phyloP scores from a whole-genome alignment of 2,113 vertebrate genomes.

The Notothenia coriiceps region DNA sequence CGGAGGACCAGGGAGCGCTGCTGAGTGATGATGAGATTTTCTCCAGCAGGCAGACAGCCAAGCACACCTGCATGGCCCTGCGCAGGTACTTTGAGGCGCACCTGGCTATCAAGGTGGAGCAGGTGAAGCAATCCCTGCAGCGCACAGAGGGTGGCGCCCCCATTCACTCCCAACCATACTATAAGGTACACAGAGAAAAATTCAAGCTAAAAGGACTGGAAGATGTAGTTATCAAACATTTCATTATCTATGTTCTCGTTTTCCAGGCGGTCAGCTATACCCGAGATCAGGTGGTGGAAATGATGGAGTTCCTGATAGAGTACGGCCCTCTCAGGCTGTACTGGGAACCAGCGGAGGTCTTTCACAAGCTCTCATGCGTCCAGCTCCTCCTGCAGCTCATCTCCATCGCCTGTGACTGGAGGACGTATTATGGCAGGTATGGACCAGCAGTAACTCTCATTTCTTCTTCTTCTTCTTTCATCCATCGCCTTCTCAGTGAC shows the following conservation, averaged over 20 bases:
- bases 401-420: slow-evolving; percentile 98
- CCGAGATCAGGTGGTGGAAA: slow-evolving; percentile 97
- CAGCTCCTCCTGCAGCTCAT: slow-evolving; percentile 97
- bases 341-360: slow-evolving; percentile 98
- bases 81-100: slow-evolving; percentile 98
- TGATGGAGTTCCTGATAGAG: slow-evolving; percentile 99
- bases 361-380: slow-evolving; percentile 96
- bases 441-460: neutral
- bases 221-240: too few species aligned
- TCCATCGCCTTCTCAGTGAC: neutral
- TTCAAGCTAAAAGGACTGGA: too few species aligned
- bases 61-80: slow-evolving; percentile 98
- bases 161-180: slow-evolving; percentile 95
- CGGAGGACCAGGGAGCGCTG: slow-evolving; percentile 95
- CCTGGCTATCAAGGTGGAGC: slow-evolving; percentile 97
- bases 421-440: slow-evolving; percentile 98
- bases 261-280: slow-evolving; percentile 94
- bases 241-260: slow-evolving; percentile 15
- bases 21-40: slow-evolving; percentile 99
- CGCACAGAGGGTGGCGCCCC: slow-evolving; percentile 95
- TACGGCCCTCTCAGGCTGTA: slow-evolving; percentile 94
- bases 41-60: slow-evolving; percentile 98
- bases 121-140: slow-evolving; percentile 98
- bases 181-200: slow-evolving; percentile 87
- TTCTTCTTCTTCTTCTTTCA: neutral